A percentile compares a stretch with the other conserved stretches of the same genome.
Conservation (phyloP, 2,888 invertebrate species). For the Odontocolon sp. region DNA sequence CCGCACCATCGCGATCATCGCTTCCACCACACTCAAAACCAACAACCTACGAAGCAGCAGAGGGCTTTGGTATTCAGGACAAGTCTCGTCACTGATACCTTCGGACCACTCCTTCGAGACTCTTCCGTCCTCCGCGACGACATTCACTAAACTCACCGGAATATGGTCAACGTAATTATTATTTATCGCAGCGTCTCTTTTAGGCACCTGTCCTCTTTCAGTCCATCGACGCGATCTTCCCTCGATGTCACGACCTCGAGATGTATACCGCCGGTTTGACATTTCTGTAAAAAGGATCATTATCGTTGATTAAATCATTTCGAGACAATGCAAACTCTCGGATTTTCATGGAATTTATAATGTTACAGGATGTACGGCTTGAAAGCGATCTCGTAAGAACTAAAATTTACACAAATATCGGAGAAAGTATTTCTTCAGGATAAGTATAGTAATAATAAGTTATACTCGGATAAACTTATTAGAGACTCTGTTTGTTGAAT, state of each 20-base stretch:
- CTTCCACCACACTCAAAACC: constrained; percentile 5
- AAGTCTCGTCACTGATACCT: constrained; percentile 30
- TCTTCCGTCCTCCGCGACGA: constrained; percentile 8
- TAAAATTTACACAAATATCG: background rate
- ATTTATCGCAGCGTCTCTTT: too few relatives aligned
- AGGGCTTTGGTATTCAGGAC: constrained; percentile 56
- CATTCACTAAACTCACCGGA: background rate
- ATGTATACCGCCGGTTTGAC: too few relatives aligned
- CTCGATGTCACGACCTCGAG: too few relatives aligned
- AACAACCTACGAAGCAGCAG: constrained; percentile 4
- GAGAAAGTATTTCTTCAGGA: background rate
- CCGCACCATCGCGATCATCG: background rate
- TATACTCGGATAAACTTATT: background rate
- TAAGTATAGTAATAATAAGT: background rate
- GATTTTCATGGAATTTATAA: background rate
- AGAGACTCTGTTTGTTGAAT: background rate
- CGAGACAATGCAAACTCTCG: too few relatives aligned
- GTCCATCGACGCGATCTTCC: too few relatives aligned
- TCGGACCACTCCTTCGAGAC: constrained; percentile 24
- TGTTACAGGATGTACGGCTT: background rate
- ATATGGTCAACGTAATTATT: background rate
- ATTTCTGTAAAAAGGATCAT: too few relatives aligned
- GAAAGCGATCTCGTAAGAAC: background rate
- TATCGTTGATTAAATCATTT: too few relatives aligned
- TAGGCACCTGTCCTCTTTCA: too few relatives aligned